Base-by-base conservation (phyloP, 2,797 vertebrate species). In the Cirrhinus mrigala region DNA sequence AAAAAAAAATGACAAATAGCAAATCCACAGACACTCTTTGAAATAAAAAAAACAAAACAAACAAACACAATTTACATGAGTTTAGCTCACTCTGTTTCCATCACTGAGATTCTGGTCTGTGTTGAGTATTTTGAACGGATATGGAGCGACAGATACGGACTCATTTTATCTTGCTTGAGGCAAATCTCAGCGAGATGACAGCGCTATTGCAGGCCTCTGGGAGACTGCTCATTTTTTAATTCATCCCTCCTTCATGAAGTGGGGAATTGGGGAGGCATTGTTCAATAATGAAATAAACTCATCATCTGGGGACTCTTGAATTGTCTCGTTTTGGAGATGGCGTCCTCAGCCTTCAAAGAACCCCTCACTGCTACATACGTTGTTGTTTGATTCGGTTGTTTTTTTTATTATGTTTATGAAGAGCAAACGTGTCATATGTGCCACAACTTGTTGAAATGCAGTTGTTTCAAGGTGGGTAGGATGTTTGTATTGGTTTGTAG, bases 211-310 rank as follows among this genome's bases (percentile, higher is more conserved):
- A 77, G 90, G 90, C 92, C 91, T 83, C 66, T 6, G 92, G 90
- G 91, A 91, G 82, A 86, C 87, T 88, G 86, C 88, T 91, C 90
- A 92, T 93, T 93, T 92, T 91, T 91, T 83, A 91, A 87, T 33
- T 86, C 77, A 10, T 84, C 91, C 70, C 81, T 76, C 79, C 79
- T 87, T 84, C 79, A 85, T 89, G 89, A 92, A 92, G 87, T 52
- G 80, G 74, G 90, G 90, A 90, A 92, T 92, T 91, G 91, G 91
- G 93, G 92, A 93, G 90, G 90, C 89, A 79, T 84, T 83, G 89
- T 90, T 92, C 91, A 91, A 87, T 93, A 93, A 93, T 94, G 90
- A 88, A 93, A 93, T 92, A 91, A 94, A 92, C 90, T 69, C 74
- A 77, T 78, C 73, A 68, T 68, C n/a, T 3, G 11, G 73, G 88